These are phyloP conservation scores for Andrena trimmerana DNA, from an alignment of 2,888 invertebrate species.

Conservation along the genomic window DNA sequence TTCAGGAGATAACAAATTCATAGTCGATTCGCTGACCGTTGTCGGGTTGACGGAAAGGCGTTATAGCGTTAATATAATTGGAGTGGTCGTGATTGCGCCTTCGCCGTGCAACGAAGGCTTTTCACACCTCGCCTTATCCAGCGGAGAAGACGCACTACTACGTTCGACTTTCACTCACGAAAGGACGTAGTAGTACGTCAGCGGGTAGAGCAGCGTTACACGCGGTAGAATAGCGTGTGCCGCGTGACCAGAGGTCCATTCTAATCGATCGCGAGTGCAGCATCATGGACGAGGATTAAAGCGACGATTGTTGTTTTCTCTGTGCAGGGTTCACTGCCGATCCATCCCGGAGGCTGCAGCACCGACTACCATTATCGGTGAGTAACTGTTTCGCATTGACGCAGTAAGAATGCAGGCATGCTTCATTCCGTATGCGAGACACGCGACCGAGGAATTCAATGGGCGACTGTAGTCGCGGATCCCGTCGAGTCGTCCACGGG, in stretches of 20 bases:
- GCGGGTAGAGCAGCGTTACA: not conserved
- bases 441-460: conserved; percentile 49
- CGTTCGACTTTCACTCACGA: conserved; percentile 14
- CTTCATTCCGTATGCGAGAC: conserved; percentile 53
- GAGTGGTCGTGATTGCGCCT: not conserved
- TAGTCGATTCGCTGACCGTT: not conserved
- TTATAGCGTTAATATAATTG: not conserved
- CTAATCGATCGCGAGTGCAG: not conserved
- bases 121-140: no score
- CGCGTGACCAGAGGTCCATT: not conserved
- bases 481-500: conserved; percentile 16
- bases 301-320: conserved; percentile 55
- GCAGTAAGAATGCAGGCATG: conserved; percentile 50
- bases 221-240: not conserved
- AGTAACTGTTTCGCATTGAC: conserved; percentile 69
- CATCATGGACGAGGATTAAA: conserved; percentile 42
- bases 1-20: no score
- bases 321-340: conserved; percentile 70
- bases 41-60: not conserved
- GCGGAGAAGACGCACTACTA: conserved; percentile 16
- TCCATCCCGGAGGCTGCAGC: conserved; percentile 75
- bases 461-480: conserved; percentile 33
- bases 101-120: not conserved
- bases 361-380: conserved; percentile 80
- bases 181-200: not conserved